Percentiles rank a stretch among this genome's conserved stretches.
Evolutionary conservation across 2,888 invertebrate genomes (phyloP).

Genomic region (Clostera curtula): DNA sequence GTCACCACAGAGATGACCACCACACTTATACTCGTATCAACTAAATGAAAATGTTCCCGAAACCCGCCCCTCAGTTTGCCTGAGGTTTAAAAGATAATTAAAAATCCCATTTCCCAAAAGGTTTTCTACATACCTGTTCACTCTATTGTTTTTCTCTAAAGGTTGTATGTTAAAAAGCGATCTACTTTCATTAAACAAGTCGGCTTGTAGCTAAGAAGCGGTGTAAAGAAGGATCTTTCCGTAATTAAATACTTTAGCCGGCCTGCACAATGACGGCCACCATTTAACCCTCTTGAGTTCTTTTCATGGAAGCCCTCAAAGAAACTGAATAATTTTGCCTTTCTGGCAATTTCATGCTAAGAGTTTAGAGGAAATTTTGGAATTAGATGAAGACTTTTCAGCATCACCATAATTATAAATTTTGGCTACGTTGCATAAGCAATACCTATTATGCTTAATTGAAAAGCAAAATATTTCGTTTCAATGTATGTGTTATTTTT

Average conservation of each 20-base stretch:
- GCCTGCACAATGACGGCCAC: slow-evolving; percentile 33
- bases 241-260: slow-evolving; percentile 53
- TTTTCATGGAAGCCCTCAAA: slow-evolving; percentile 28
- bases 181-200: slow-evolving; percentile 17
- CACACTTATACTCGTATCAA: no score
- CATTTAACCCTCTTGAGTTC: slow-evolving; percentile 29
- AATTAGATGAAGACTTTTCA: neutral
- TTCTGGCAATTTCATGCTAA: slow-evolving; percentile 10
- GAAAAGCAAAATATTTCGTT: no score
- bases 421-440: no score
- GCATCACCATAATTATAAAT: no score
- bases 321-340: slow-evolving; percentile 28
- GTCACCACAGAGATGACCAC: no score
- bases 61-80: no score
- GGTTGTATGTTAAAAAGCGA: slow-evolving; percentile 18
- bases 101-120: no score
- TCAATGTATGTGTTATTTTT: no score
- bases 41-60: no score
- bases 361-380: slow-evolving; percentile 2
- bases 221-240: slow-evolving; percentile 32
- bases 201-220: slow-evolving; percentile 28
- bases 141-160: slow-evolving; percentile 4
- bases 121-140: slow-evolving; percentile 1
- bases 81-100: no score
- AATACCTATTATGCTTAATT: no score